Conservation (phyloP, 2,888 invertebrate genomes). For the Muscina levida region DNA sequence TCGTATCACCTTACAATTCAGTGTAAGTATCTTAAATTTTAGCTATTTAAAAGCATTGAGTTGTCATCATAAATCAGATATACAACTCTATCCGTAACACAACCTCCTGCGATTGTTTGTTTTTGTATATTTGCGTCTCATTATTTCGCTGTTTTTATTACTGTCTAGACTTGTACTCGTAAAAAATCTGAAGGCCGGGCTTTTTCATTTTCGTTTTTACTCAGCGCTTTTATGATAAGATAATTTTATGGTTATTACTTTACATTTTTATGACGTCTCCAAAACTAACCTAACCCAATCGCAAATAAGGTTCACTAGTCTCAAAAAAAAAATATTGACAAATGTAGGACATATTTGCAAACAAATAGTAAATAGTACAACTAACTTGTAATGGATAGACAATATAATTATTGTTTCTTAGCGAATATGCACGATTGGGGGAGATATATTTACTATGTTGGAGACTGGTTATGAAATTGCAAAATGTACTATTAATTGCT, state of each 20-base stretch:
- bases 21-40: no score
- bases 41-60: no score
- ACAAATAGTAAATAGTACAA: neutral
- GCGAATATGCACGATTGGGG: no score
- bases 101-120: no score
- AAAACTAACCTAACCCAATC: conserved; percentile 36
- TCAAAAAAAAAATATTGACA: neutral
- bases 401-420: no score
- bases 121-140: neutral
- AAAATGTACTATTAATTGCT: no score
- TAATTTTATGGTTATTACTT: conserved; percentile 21
- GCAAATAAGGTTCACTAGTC: conserved; percentile 16
- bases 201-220: neutral
- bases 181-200: conserved; percentile 28
- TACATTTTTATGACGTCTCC: conserved; percentile 21
- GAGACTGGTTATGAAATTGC: no score
- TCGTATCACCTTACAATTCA: no score
- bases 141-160: conserved; percentile 10
- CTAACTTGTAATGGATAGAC: no score
- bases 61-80: no score
- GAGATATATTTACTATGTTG: no score
- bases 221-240: neutral
- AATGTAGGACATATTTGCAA: conserved; percentile 4
- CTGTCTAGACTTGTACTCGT: conserved; percentile 31
- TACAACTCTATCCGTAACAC: no score